phyloP scores from a whole-genome alignment of 2,797 vertebrate genomes.

The Clarias pachynema region DNA sequence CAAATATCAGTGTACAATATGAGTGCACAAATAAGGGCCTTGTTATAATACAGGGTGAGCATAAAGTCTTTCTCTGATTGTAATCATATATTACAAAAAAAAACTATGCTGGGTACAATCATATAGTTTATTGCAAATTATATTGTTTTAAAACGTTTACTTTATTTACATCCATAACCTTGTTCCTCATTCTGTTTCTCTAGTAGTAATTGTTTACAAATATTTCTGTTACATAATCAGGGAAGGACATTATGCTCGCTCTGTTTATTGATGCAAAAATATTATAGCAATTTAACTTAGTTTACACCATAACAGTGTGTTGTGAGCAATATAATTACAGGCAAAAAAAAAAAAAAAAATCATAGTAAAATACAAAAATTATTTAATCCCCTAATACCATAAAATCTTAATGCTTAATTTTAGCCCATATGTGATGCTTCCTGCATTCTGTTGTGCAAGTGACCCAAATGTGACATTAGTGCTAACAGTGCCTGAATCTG shows the following conservation, averaged over 20 bases:
- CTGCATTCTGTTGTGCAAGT: not conserved
- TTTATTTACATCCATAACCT: too few relatives aligned
- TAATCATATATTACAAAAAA: too few relatives aligned
- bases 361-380: not conserved
- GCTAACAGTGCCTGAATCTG: not conserved
- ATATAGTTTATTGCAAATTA: too few relatives aligned
- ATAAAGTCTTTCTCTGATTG: too few relatives aligned
- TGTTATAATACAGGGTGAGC: not conserved
- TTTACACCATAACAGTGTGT: conserved; percentile 61
- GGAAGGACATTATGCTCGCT: too few relatives aligned
- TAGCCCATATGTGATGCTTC: not conserved
- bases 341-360: not conserved
- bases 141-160: too few relatives aligned
- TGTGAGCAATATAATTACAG: not conserved
- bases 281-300: conserved; percentile 42
- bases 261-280: not conserved
- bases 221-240: too few relatives aligned
- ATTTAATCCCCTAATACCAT: not conserved
- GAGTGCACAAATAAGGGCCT: not conserved
- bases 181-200: too few relatives aligned
- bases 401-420: not conserved
- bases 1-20: not conserved
- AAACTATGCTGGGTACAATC: too few relatives aligned
- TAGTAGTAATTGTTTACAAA: too few relatives aligned
- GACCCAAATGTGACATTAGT: not conserved